Evolutionary conservation across 2,888 invertebrate species (phyloP).

Genomic region (Uropetala carovei): DNA sequence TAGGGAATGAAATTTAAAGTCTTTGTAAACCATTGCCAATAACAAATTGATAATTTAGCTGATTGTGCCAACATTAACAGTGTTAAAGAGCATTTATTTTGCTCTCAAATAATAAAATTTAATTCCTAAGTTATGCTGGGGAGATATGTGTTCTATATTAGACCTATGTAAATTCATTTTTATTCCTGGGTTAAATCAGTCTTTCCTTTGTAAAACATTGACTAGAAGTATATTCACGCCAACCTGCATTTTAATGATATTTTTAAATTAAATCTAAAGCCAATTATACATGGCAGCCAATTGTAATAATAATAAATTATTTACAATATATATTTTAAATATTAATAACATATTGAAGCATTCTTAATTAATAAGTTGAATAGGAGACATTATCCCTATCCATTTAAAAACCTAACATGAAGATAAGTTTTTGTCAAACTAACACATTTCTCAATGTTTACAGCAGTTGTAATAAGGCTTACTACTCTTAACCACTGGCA

Average conservation of each 20-base stretch:
- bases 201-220: constrained; percentile 59
- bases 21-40: background rate
- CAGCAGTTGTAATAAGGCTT: background rate
- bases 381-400: background rate
- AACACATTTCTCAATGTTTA: background rate
- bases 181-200: constrained; percentile 61
- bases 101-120: constrained; percentile 31
- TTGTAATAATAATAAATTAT: background rate
- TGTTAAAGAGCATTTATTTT: constrained; percentile 33
- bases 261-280: background rate
- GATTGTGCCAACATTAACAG: constrained; percentile 27
- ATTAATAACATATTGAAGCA: background rate
- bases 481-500: constrained; percentile 17
- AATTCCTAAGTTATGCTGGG: background rate
- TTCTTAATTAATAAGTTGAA: background rate
- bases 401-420: background rate
- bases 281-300: constrained; percentile 7
- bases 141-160: constrained; percentile 55
- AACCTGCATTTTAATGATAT: constrained; percentile 20
- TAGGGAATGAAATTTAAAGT: background rate
- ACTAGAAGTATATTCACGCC: constrained; percentile 37
- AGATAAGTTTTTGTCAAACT: background rate
- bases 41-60: background rate
- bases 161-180: constrained; percentile 35
- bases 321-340: background rate